Conservation (phyloP, 64 coral and sea anemone species). For the Astreopora myriophthalma region DNA sequence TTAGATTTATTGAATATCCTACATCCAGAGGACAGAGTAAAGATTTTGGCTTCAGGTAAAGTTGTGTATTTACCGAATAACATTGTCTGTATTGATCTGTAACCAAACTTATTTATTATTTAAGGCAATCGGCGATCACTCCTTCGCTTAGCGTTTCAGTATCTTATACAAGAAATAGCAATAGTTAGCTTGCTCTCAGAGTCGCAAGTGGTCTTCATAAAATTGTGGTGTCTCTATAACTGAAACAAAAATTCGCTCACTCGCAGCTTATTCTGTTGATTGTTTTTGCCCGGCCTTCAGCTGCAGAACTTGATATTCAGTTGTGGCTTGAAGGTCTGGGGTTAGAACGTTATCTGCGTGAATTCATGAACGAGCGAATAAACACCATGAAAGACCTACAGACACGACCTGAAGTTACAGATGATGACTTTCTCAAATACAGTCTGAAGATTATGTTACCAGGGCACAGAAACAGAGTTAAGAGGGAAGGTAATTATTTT, state of each 20-base stretch:
- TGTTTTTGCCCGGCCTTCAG: not conserved
- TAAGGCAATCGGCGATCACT: not conserved
- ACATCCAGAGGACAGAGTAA: not conserved
- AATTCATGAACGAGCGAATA: not conserved
- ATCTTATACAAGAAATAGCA: too few relatives aligned
- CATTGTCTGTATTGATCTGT: not conserved
- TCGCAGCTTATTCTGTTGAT: not conserved
- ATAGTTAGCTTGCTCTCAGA: not conserved
- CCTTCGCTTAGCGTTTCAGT: too few relatives aligned
- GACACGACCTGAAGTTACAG: not conserved
- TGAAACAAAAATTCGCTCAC: not conserved
- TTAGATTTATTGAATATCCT: not conserved
- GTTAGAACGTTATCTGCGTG: not conserved
- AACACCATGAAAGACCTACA: not conserved
- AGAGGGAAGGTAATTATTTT: constrained; percentile 1
- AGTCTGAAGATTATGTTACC: not conserved
- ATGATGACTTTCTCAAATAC: not conserved
- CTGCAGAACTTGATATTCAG: not conserved
- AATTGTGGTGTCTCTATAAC: not conserved
- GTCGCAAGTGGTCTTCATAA: not conserved
- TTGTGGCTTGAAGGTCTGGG: not conserved
- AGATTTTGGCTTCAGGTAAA: constrained; percentile 52
- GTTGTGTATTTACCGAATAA: not conserved
- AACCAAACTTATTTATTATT: not conserved
- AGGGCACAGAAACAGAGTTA: constrained; percentile 41